Conservation (phyloP, 2,888 invertebrate species). For the Petrophora chlorosata region DNA sequence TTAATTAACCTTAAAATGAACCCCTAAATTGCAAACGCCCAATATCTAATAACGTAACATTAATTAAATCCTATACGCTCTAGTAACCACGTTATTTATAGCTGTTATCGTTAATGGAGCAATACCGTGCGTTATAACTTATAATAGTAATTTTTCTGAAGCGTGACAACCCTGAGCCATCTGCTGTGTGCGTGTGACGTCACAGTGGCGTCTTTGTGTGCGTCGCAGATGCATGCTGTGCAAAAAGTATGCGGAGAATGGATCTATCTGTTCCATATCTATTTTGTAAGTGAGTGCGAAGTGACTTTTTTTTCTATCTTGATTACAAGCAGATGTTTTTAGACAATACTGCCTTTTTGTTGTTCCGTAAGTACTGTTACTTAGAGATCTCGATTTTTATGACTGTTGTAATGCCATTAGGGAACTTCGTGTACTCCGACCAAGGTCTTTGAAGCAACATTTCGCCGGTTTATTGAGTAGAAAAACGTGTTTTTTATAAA, state of each 20-base stretch:
- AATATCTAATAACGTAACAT: slow-evolving; percentile 39
- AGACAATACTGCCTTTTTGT: slow-evolving; percentile 11
- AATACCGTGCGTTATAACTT: slow-evolving; percentile 32
- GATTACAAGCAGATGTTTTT: slow-evolving; percentile 32
- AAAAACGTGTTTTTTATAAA: slow-evolving; percentile 16
- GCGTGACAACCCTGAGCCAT: slow-evolving; percentile 62
- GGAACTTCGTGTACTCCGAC: not conserved
- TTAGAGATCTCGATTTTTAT: slow-evolving; percentile 13
- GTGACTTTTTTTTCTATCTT: slow-evolving; percentile 15
- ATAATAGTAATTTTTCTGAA: slow-evolving; percentile 38
- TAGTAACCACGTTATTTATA: slow-evolving; percentile 36
- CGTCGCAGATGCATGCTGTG: slow-evolving; percentile 47
- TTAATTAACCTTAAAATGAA: slow-evolving; percentile 36
- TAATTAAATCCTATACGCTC: slow-evolving; percentile 40
- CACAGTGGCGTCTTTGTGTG: slow-evolving; percentile 27
- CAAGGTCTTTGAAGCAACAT: slow-evolving; percentile 13
- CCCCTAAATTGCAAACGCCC: slow-evolving; percentile 34
- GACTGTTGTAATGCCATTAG: slow-evolving; percentile 10
- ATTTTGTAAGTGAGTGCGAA: slow-evolving; percentile 51
- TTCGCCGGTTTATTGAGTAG: slow-evolving; percentile 6
- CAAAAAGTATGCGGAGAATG: slow-evolving; percentile 37
- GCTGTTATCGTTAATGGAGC: slow-evolving; percentile 33
- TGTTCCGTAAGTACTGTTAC: slow-evolving; percentile 16
- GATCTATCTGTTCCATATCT: slow-evolving; percentile 13
- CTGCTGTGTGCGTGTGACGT: slow-evolving; percentile 40